A percentile compares a stretch with the other conserved stretches of the same genome.
Conservation (phyloP, 2,113 vertebrate genomes). For the Xiphophorus maculatus region DNA sequence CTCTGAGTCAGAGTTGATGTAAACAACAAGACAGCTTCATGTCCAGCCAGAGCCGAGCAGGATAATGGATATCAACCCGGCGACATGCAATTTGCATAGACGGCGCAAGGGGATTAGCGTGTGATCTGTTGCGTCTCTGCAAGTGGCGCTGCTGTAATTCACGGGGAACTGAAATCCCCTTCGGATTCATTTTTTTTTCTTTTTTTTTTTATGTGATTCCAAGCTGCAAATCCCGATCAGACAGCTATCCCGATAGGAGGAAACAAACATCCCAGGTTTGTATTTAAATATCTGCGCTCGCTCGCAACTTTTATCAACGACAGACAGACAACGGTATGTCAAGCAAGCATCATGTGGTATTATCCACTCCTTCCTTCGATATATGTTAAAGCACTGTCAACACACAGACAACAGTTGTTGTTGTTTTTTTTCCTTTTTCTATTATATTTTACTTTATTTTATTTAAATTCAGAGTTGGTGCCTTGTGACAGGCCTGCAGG, state of each 20-base stretch:
- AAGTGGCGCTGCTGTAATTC: constrained; percentile 42
- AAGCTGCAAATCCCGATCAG: constrained; percentile 77
- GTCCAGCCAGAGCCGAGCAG: constrained; percentile 63
- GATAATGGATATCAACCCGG: constrained; percentile 66
- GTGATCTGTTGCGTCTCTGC: constrained; percentile 60
- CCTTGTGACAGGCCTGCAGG: constrained; percentile 54
- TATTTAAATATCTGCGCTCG: constrained; percentile 70
- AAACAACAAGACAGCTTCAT: constrained; percentile 64
- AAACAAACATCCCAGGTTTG: constrained; percentile 58
- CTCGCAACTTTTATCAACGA: constrained; percentile 79
- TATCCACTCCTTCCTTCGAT: constrained; percentile 62
- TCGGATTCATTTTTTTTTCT: constrained; percentile 58
- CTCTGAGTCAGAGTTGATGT: constrained; percentile 65
- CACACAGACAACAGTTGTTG: constrained; percentile 49
- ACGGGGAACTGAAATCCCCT: constrained; percentile 44
- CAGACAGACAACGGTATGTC: constrained; percentile 79
- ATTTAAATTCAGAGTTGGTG: constrained; percentile 29
- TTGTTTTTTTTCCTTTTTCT: constrained; percentile 19
- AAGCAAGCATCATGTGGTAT: constrained; percentile 72
- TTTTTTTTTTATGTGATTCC: constrained; percentile 62
- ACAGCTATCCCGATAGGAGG: constrained; percentile 77
- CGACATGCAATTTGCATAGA: constrained; percentile 74
- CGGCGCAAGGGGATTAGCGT: constrained; percentile 72
- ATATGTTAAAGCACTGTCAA: constrained; percentile 46
- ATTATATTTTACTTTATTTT: not conserved